Evolutionary conservation across 2,888 invertebrate species (phyloP), one percentile per base, ranked within the genome.

Genomic region (Lordiphosa andalusiaca): DNA sequence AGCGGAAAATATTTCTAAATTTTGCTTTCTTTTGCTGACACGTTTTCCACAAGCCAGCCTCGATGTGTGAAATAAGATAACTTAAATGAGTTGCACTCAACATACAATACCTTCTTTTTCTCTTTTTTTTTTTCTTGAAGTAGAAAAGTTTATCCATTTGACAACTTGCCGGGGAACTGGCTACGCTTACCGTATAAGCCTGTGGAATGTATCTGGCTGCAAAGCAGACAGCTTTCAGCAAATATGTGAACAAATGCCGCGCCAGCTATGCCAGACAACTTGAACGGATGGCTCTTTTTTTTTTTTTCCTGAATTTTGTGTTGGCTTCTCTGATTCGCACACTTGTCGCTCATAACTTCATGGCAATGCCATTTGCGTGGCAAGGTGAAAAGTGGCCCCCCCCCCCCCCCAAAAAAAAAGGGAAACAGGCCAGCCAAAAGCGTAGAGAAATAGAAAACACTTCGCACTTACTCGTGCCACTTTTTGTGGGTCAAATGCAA

Each of bases 321-420:
- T 47, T 46, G 25, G 47, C 48, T 52, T 51, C 46, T 54, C 61
- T 65, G 63, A 82, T 82, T 82, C 70, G 64, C 80, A 68, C 83
- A 80, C 83, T 82, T 75, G 80, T 80, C 77, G 73, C 73, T 80
- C 83, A 83, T 69, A 74, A 67, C 63, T 78, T 64, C 67, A 77
- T 75, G 58, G 63, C 62, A 62, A 68, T 58, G 68, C 68, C 62
- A 68, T 68, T 68, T 68, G 68, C 58, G 62, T 68, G 57, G 61
- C 67, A 53, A 58, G 55, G 67, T 52, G 50, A 66, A 66, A 66
- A 49, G 65, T 73, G 54, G 54, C 47, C 54, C 21, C n/a, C n/a
- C n/a, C n/a, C n/a, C n/a, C n/a, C n/a, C n/a, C n/a, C n/a, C 16
- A 16, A 16, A 16, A 16, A 9, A 13, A 39, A 60, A 52, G 51